These are phyloP conservation scores for Drosophila pandora DNA, from an alignment of 1,140 invertebrate genomes.

Conservation along the genomic window DNA sequence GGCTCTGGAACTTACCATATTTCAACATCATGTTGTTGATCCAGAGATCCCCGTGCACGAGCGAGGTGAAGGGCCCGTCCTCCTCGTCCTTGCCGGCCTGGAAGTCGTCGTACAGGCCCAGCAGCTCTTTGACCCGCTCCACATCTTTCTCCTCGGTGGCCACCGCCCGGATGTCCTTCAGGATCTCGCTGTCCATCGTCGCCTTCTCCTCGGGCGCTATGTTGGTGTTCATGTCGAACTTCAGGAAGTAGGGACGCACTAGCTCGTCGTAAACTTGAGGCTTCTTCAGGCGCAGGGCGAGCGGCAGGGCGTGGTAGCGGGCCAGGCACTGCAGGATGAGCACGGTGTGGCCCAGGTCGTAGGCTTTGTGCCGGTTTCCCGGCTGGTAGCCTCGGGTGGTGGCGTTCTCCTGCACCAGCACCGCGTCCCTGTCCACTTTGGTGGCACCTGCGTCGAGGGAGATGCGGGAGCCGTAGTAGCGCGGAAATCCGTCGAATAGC, in stretches of 20 bases:
- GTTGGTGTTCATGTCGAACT: conserved; percentile 70
- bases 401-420: conserved; percentile 86
- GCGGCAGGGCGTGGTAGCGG: conserved; percentile 86
- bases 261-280: conserved; percentile 84
- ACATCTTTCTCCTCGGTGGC: conserved; percentile 37
- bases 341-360: conserved; percentile 84
- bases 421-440: conserved; percentile 85
- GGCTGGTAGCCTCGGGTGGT: conserved; percentile 84
- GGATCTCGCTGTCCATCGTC: conserved; percentile 26
- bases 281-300: conserved; percentile 85
- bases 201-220: conserved; percentile 32
- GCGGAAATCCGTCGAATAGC: conserved; percentile 84
- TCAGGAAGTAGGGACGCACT: conserved; percentile 77
- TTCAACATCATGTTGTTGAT: conserved; percentile 86
- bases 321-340: conserved; percentile 85
- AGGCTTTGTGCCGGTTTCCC: conserved; percentile 84
- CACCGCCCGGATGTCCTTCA: conserved; percentile 40
- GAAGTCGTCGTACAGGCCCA: conserved; percentile 32
- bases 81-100: conserved; percentile 33
- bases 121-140: conserved; percentile 42
- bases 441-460: conserved; percentile 79
- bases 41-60: conserved; percentile 87
- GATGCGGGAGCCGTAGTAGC: conserved; percentile 85
- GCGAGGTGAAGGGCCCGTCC: conserved; percentile 83
- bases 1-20: conserved; percentile 63